Base-by-base conservation (phyloP, 2,113 vertebrate species). In the Bufo gargarizans region DNA sequence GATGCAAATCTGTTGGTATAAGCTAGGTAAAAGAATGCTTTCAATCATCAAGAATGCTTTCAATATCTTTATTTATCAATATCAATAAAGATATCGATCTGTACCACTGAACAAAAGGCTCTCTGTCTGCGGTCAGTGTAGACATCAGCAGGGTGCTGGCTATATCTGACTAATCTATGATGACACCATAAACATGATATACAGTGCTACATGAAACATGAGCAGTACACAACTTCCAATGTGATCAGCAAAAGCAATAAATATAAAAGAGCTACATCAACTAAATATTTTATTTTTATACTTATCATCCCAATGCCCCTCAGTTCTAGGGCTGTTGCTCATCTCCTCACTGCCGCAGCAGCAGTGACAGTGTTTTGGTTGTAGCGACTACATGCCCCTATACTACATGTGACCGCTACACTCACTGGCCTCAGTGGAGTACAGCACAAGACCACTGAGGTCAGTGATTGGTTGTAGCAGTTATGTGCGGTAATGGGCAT, bases 121-220 rank as follows among this genome's bases (percentile, higher is more conserved):
- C 53, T 67, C 19, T 8, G 3, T 33, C 16, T 50, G 1, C 63
- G 13, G 19, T 67, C 6, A 67, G 22, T 67, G 82, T 55, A 84
- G 45, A 84, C 56, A 47, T 76, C 76, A 79, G 85, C 76, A 53
- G 76, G 76, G 76, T 86, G 85, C 45, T n/a, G 61, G n/a, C 47
- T 86, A 19, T 55, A 74, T 12, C 85, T 55, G 59, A 86, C 76
- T 55, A 80, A 55, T 86, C 43, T 79, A 86, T 53, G 47, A 86
- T 53, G 47, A 33, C 69, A 11, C 50, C 20, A 67, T 86, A 53
- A 67, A 78, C 19, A 67, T 86, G 47, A 79, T 69, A 67, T 79
- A 79, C 59, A 19, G 58, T 86, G 47, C 71, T 69, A 33, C 55
- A 59, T 19, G 59, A n/a, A 78, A 78, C 19, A 86, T 61, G 59